Evolutionary conservation across 1,140 invertebrate genomes (phyloP).

Genomic region (Drosophila suzukii): DNA sequence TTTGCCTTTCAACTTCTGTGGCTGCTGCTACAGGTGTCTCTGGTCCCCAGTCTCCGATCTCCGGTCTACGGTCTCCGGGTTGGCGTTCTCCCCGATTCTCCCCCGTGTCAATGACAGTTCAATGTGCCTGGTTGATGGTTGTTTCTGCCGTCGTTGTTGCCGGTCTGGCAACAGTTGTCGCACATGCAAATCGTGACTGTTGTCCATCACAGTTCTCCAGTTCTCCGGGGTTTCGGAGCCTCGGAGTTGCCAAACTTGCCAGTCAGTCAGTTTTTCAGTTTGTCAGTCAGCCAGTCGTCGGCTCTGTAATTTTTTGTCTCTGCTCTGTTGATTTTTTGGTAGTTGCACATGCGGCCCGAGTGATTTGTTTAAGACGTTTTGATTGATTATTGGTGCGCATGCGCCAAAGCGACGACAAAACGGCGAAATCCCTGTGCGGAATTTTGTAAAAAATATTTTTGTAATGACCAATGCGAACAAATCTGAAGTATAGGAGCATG

Average conservation of each 20-base stretch:
- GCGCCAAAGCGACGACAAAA: constrained; percentile 68
- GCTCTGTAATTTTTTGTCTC: constrained; percentile 55
- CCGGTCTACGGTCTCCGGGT: constrained; percentile 22
- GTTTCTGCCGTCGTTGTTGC: constrained; percentile 29
- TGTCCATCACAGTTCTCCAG: constrained; percentile 72
- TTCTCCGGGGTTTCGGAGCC: constrained; percentile 16
- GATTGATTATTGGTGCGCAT: constrained; percentile 79
- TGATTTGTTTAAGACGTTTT: constrained; percentile 84
- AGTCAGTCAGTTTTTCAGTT: constrained; percentile 48
- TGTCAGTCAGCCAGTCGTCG: constrained; percentile 51
- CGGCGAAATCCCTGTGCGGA: constrained; percentile 3
- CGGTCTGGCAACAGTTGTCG: constrained; percentile 76
- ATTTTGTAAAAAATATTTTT: constrained; percentile 2
- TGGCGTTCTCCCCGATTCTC: constrained; percentile 48
- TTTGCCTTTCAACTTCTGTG: constrained; percentile 77
- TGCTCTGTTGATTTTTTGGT: constrained; percentile 59
- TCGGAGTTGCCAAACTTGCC: constrained; percentile 70
- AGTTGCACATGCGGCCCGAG: constrained; percentile 70
- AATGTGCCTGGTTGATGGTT: constrained; percentile 71
- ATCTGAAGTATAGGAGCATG: too few species aligned
- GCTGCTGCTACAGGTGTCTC: constrained; percentile 67
- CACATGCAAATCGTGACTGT: constrained; percentile 83
- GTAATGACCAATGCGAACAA: background rate
- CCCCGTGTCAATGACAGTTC: constrained; percentile 84
- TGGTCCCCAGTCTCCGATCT: constrained; percentile 47